Evolutionary conservation across 2,113 vertebrate species (phyloP), one percentile per base, ranked within the genome.

Genomic region (Sterna hirundo): DNA sequence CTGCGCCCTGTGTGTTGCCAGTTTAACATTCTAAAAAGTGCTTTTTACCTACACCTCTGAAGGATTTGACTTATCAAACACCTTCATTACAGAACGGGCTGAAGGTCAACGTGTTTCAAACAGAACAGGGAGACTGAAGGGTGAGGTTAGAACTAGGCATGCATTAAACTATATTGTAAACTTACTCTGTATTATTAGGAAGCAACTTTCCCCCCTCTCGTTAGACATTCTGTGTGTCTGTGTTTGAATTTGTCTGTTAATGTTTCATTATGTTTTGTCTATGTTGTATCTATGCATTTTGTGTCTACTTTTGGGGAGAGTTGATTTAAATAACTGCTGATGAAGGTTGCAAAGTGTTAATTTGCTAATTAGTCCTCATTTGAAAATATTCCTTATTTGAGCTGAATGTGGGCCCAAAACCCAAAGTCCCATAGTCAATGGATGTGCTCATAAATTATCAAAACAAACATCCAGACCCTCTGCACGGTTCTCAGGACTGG

Each of bases 1-100:
- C 96, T 98, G 96, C 93, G 97, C 93, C 92, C 91, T 96, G 77
- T 96, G 55, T 90, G 69, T 93, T 90, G 27, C 83, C 92, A 95
- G 88, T 78, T 86, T 87, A 97, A 83, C 49, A 36, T 93, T 88
- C 75, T 88, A 86, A 90, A 97, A 93, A 80, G 55, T 74, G 78
- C 47, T 52, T 97, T 97, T 97, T 96, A 80, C 80, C 91, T 96
- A 65, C 81, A 92, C 27, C 44, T 90, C 72, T 88, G 84, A 91
- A 97, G 76, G 60, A 68, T 94, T 96, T 96, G 86, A 91, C 89
- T 97, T 88, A 97, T 92, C 94, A 95, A 95, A 89, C 38, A 80
- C 44, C 87, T 93, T 94, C 83, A 97, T 92, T 97, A 91, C 21
- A 61, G 62, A 75, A 85, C 62, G 6, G 10, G 57, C 72, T 97